phyloP scores from a whole-genome alignment of 2,888 invertebrate genomes.

The Phymatocera aterrima region DNA sequence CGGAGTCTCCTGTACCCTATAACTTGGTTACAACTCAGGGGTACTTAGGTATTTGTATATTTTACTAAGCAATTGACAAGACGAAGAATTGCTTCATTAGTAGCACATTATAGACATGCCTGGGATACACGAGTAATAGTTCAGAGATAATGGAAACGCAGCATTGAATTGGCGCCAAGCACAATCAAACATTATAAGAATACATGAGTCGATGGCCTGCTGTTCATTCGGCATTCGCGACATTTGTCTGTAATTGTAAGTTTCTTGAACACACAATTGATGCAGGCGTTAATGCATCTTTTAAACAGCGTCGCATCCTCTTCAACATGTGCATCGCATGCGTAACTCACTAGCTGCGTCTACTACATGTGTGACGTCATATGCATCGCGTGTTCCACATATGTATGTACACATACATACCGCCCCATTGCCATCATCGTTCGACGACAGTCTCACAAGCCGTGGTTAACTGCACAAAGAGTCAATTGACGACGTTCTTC shows the following conservation, averaged over 20 bases:
- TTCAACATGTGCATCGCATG: slow-evolving; percentile 34
- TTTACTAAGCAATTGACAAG: background rate
- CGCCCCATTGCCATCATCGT: background rate
- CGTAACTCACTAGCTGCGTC: slow-evolving; percentile 1
- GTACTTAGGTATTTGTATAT: background rate
- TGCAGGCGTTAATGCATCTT: slow-evolving; percentile 12
- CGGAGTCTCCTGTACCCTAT: background rate
- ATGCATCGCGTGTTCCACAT: slow-evolving; percentile 15
- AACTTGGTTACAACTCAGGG: background rate
- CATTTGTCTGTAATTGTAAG: background rate
- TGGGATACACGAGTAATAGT: background rate
- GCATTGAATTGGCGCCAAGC: background rate
- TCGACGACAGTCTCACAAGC: background rate
- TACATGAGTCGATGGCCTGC: background rate
- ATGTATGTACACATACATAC: no score
- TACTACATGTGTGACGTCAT: slow-evolving; percentile 38
- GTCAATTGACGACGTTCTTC: slow-evolving; percentile 35
- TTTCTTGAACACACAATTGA: background rate
- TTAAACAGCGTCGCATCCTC: slow-evolving; percentile 32
- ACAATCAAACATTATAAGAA: background rate
- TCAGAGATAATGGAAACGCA: slow-evolving; percentile 1
- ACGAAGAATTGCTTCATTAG: background rate
- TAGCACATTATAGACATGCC: background rate
- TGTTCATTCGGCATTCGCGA: background rate
- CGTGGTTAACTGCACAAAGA: slow-evolving; percentile 35